Conservation (phyloP, 2,888 invertebrate species). For the Microlaimidae sp. region DNA sequence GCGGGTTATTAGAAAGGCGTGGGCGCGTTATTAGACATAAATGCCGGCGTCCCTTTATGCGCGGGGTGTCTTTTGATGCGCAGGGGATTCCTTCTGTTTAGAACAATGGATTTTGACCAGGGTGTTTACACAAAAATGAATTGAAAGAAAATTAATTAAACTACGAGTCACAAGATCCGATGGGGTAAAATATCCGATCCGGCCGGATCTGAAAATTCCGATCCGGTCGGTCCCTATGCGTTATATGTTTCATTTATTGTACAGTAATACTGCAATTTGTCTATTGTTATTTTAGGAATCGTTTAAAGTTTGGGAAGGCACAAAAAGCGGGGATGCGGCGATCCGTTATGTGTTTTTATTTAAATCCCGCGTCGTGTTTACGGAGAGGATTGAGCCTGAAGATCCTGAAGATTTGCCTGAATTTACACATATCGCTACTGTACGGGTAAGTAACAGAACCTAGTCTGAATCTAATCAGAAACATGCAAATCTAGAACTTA, state of each 20-base stretch:
- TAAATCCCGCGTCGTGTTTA: constrained; percentile 29
- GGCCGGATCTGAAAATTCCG: too few relatives aligned
- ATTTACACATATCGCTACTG: constrained; percentile 33
- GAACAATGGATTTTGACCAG: too few relatives aligned
- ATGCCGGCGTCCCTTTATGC: too few relatives aligned
- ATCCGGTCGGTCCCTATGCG: too few relatives aligned
- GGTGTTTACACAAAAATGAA: too few relatives aligned
- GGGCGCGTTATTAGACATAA: too few relatives aligned
- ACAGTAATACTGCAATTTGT: neutral
- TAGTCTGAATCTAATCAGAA: constrained; percentile 7
- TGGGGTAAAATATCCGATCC: too few relatives aligned
- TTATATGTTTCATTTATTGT: neutral
- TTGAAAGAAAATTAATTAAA: too few relatives aligned
- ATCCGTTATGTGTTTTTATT: constrained; percentile 38
- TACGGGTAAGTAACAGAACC: constrained; percentile 32
- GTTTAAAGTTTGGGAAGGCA: constrained; percentile 36
- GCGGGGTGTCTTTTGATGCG: too few relatives aligned
- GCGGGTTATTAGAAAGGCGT: too few relatives aligned
- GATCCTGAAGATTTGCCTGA: constrained; percentile 25
- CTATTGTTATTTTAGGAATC: constrained; percentile 30
- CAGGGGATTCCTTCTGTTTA: too few relatives aligned
- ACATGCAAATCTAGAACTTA: neutral
- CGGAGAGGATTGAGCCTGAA: constrained; percentile 27
- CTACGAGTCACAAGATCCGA: too few relatives aligned
- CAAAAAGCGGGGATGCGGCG: constrained; percentile 25